Base-by-base conservation (phyloP, 2,113 vertebrate species). In the Raja brachyura region DNA sequence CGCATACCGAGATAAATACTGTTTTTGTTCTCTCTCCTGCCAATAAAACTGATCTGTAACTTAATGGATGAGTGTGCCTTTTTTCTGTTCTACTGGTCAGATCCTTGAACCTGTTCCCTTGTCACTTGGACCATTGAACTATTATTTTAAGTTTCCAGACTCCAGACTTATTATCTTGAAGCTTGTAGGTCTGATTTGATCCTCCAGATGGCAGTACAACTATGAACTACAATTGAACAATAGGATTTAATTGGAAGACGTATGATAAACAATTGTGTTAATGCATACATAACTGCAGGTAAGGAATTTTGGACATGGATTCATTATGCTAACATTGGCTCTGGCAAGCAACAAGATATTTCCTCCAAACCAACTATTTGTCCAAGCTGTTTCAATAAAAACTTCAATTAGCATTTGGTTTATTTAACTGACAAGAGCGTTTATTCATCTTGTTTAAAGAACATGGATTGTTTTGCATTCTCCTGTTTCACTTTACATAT, bases 371-470 rank as follows among this genome's bases (percentile, higher is more conserved):
- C 83, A 66, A 63, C 59, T 88, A 31, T 88, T 88, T 88, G 59
- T 63, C 83, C 59, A 63, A 63, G n/a, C 83, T 63, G 56, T 88
- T 63, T 88, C 83, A 88, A 63, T 88, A 88, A 88, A 63, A 88
- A 56, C 83, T 88, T 31, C 83, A 88, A 88, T 88, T 88, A 88
- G 5, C 83, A 88, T 28, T 66, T 31, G 31, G 83, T 88, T 88
- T 88, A 88, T 88, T 88, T 13, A 88, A 88, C 59, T 66, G 83
- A 66, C 83, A 88, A 88, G 83, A 63, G 56, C 28, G 16, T 88
- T 88, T 88, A 56, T 88, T 88, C 83, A 63, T 63, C 59, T 63
- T 88, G 83, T 88, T 88, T 88, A 88, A 88, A 88, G 59, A 88
- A 63, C 28, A 86, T 66, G 13, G 59, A 61, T 88, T 88, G 83